A percentile compares a stretch with the other conserved stretches of the same genome.
phyloP scores from a whole-genome alignment of 2,888 invertebrate species.

The Cremastobaeus sp. region DNA sequence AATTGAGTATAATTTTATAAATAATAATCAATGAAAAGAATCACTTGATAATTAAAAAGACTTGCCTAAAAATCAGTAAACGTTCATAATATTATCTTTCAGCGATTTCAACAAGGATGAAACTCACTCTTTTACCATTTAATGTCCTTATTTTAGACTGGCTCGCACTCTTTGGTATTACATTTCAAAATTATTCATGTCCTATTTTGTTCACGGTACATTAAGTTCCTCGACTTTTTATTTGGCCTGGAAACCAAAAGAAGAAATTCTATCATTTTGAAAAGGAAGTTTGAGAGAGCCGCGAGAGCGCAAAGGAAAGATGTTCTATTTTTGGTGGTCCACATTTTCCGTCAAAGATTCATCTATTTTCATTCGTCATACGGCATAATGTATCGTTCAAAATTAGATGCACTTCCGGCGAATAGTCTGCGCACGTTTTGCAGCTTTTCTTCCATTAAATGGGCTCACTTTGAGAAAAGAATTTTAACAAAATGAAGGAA shows the following conservation, averaged over 20 bases:
- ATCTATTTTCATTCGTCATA: constrained; percentile 62
- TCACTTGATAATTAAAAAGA: too few species aligned
- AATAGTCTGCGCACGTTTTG: constrained; percentile 35
- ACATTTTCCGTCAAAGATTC: constrained; percentile 60
- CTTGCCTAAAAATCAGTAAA: too few species aligned
- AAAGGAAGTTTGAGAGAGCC: constrained; percentile 41
- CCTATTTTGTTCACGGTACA: neutral
- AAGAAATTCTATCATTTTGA: constrained; percentile 24
- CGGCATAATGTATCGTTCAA: constrained; percentile 59
- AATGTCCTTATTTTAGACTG: too few species aligned
- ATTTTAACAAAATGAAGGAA: too few species aligned
- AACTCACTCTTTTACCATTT: too few species aligned
- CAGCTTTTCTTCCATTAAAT: constrained; percentile 31
- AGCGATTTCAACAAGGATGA: too few species aligned
- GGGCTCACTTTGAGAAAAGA: constrained; percentile 16
- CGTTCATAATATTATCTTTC: too few species aligned
- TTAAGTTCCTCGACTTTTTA: neutral
- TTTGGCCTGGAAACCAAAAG: constrained; percentile 1
- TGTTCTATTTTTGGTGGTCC: constrained; percentile 60
- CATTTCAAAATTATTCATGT: too few species aligned
- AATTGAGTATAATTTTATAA: too few species aligned
- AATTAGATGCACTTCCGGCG: constrained; percentile 60
- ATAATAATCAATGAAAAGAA: neutral
- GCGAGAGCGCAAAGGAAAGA: constrained; percentile 25
- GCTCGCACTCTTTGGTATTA: too few species aligned